Base-by-base conservation (phyloP, 2,797 vertebrate species). In the Malacoraja senta region DNA sequence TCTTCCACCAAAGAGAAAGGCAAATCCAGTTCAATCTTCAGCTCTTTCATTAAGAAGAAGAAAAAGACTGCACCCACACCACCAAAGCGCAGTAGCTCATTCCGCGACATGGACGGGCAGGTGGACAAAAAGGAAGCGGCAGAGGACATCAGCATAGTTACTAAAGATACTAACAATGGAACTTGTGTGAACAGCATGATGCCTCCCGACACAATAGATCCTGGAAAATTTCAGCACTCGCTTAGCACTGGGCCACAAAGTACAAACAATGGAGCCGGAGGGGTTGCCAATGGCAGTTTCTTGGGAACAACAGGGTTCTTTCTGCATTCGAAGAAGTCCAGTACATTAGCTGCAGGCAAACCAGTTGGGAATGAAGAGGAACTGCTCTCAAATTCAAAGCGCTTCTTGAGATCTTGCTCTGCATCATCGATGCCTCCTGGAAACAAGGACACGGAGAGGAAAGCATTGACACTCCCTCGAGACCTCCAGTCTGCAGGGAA, bases 11-110 rank as follows among this genome's bases (percentile, higher is more conserved):
- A 92, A 44, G 90, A 92, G 0, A 98, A 97, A 94, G 98, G 98
- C 95, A 99, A 98, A 93, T 98, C 98, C 83, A 96, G 97, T 95
- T 98, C 97, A 94, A 95, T 98, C 93, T 97, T 99, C 93, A 97
- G 98, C 1, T 98, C 97, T 94, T 97, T 98, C 94, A 99, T 99
- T 95, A 99, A 98, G 96, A 99, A 98, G 95, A 99, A 99, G 96
- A 99, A 98, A 94, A 99, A 98, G 94, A 98, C 97, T 0, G 98
- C 99, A 0, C 99, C 99, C 0, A 96, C 98, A 0, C 99, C 99
- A 0, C 99, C 99, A 0, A 99, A 98, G 93, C 97, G 99, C 93
- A 99, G 98, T 96, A 99, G 98, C 88, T 99, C 99, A 71, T 99
- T 99, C 96, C 96, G 98, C 58, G 98, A 99, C 94, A 97, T 96